phyloP scores from a whole-genome alignment of 2,888 invertebrate species.

The Nomada lathburiana region DNA sequence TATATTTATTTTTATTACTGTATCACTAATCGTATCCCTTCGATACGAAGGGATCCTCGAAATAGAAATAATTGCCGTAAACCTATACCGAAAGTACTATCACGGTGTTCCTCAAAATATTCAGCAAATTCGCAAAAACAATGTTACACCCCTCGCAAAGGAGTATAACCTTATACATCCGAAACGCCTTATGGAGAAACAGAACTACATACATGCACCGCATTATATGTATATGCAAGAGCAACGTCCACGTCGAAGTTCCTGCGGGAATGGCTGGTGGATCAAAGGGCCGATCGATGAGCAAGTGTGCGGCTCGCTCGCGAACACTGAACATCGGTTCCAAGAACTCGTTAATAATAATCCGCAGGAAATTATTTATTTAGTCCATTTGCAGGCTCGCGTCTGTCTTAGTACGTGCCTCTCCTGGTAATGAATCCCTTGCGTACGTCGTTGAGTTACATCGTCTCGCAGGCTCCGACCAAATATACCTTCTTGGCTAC shows the following conservation, averaged over 20 bases:
- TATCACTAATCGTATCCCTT: no score
- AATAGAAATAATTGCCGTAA: no score
- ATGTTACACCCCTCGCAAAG: no score
- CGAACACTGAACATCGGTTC: slow-evolving; percentile 46
- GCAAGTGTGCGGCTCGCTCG: neutral
- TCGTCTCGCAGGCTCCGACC: slow-evolving; percentile 44
- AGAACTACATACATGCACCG: no score
- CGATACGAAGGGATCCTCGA: no score
- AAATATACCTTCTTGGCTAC: slow-evolving; percentile 62
- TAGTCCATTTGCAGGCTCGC: slow-evolving; percentile 59
- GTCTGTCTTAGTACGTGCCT: slow-evolving; percentile 58
- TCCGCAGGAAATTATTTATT: slow-evolving; percentile 65
- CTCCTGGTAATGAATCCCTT: slow-evolving; percentile 64
- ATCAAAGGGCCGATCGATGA: slow-evolving; percentile 32
- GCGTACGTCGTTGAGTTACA: slow-evolving; percentile 62
- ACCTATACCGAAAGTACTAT: no score
- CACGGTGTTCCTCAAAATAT: no score
- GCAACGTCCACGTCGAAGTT: neutral
- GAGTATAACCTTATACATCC: no score
- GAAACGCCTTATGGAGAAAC: no score
- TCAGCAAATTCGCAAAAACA: no score
- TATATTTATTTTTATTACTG: no score
- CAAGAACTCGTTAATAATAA: slow-evolving; percentile 68
- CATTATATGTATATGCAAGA: no score
- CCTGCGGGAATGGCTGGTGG: slow-evolving; percentile 9